phyloP scores from a whole-genome alignment of 2,888 invertebrate species.

The Nebria salina region DNA sequence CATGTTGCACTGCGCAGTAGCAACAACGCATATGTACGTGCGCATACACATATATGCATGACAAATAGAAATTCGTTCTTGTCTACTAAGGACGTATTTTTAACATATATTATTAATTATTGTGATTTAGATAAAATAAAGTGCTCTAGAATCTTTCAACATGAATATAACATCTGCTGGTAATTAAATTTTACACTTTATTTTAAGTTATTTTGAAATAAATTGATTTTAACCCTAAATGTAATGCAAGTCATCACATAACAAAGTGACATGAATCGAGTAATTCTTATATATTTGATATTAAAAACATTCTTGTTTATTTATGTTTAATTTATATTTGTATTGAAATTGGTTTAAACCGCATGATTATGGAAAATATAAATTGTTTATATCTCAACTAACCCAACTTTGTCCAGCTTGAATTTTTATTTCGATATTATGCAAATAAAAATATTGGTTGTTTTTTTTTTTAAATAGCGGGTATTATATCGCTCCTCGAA shows the following conservation, averaged over 20 bases:
- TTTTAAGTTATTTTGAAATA: conserved; percentile 33
- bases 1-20: neutral
- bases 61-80: conserved; percentile 7
- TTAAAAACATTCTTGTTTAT: neutral
- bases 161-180: conserved; percentile 70
- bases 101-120: neutral
- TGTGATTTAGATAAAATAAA: neutral
- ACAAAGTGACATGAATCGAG: neutral
- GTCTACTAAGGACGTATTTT: conserved; percentile 3
- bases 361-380: neutral
- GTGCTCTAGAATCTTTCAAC: conserved; percentile 48
- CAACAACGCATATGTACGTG: neutral
- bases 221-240: conserved; percentile 47
- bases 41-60: neutral
- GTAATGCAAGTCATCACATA: conserved; percentile 56
- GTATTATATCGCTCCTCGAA: conserved; percentile 94
- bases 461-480: conserved; percentile 68
- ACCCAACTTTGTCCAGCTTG: conserved; percentile 50
- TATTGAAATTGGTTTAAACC: conserved; percentile 16
- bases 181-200: conserved; percentile 49
- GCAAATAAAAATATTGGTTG: neutral
- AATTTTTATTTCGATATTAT: conserved; percentile 26
- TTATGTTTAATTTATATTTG: neutral
- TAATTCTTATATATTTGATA: conserved; percentile 44
- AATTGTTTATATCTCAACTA: conserved; percentile 38